Evolutionary conservation across 2,888 invertebrate species (phyloP), one percentile per base, ranked within the genome.

Genomic region (Athrips mouffetella): DNA sequence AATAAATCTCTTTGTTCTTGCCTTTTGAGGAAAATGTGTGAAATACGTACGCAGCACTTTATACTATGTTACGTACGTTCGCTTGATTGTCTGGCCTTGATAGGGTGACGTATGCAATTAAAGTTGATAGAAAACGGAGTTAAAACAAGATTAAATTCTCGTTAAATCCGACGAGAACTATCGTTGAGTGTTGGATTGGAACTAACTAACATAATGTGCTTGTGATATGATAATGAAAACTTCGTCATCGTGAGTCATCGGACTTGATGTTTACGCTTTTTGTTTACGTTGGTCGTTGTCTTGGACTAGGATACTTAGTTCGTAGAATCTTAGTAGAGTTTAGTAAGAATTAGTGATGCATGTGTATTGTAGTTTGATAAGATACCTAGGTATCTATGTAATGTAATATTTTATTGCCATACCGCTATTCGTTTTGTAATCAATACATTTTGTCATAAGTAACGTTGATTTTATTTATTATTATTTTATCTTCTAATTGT

Each of bases 181-280:
- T 62, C 67, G 67, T 57, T 66, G 74, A 75, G 78, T 74, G 81
- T 73, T 71, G 65, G 74, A 71, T 78, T 70, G 75, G 71, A 73
- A 85, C 86, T 86, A 81, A 83, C 70, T 70, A 73, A 71, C 69
- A 64, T 70, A 64, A 70, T 72, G 72, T 65, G 67, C 65, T 72
- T 72, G 79, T 80, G 83, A 82, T 80, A 85, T 86, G 85, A 86
- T 88, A 85, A 87, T 84, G 84, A 85, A 75, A 72, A 73, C 76
- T 72, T 76, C 82, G 80, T 84, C 85, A 85, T 84, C 73, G 87
- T 88, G 88, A 88, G 86, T 88, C 88, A 88, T 73, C 74, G 65
- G 75, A 65, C 72, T 74, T 76, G 67, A 65, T 84, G 84, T 84
- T 81, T 83, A 81, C 75, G 76, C 80, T 85, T 83, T 71, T 76